Conservation (phyloP, 2,113 vertebrate species). For the Gopherus flavomarginatus region DNA sequence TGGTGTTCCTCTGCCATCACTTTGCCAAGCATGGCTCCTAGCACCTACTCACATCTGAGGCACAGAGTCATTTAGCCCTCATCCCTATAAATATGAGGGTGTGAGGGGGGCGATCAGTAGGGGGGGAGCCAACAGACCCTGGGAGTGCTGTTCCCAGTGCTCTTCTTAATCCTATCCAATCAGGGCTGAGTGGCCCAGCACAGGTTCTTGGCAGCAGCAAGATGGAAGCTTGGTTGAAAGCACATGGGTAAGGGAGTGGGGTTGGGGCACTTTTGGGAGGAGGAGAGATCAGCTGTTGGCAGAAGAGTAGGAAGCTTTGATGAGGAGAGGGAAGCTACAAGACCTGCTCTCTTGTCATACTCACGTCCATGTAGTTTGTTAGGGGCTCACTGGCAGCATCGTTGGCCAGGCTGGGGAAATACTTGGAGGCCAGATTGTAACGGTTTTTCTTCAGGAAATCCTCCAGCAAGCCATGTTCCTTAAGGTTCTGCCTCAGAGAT, state of each 20-base stretch:
- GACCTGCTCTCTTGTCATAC: background rate
- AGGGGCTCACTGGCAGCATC: background rate
- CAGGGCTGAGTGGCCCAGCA: background rate
- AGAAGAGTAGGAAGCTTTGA: background rate
- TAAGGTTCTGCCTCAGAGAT: constrained; percentile 60
- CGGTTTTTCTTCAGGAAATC: constrained; percentile 47
- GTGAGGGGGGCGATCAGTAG: accelerated
- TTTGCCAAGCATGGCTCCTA: background rate
- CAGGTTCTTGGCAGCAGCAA: background rate
- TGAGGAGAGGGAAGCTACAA: background rate
- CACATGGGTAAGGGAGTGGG: background rate
- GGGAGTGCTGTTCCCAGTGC: too few relatives aligned
- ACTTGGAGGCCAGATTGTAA: constrained; percentile 62
- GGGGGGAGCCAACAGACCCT: background rate
- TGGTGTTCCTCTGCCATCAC: background rate
- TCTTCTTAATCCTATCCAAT: background rate
- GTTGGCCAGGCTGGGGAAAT: accelerated
- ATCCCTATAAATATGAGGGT: too few relatives aligned
- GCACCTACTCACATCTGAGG: background rate
- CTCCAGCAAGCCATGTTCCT: constrained; percentile 56
- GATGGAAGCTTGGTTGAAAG: background rate
- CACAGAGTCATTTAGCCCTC: accelerated
- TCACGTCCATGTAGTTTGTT: constrained; percentile 64
- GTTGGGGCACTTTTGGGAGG: background rate
- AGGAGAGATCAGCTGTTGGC: background rate